Percentiles rank a stretch among this genome's conserved stretches.
Conservation (phyloP, 2,113 vertebrate genomes). For the Myodes glareolus region DNA sequence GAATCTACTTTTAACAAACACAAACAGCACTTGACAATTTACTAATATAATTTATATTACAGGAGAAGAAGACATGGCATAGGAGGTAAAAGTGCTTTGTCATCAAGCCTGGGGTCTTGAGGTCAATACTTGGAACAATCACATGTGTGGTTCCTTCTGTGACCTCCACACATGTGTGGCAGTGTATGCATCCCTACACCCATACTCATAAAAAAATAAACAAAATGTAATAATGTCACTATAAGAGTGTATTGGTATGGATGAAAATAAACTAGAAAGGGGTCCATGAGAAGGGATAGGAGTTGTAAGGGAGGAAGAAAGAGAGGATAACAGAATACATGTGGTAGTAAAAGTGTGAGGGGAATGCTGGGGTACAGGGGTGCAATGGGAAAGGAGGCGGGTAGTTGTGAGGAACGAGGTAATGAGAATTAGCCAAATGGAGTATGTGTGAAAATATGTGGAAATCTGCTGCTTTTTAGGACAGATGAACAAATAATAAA, state of each 20-base stretch:
- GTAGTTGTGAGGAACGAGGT: not conserved
- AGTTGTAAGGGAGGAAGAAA: not conserved
- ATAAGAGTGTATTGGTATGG: not conserved
- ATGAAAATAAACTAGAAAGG: not conserved
- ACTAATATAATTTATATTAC: not conserved
- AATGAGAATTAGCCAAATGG: not conserved
- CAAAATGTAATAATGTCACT: not conserved
- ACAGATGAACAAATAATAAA: too few relatives aligned
- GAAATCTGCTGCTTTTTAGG: not conserved
- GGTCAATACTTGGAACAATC: not conserved
- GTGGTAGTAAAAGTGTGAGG: not conserved
- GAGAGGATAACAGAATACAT: not conserved
- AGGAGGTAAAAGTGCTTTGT: not conserved
- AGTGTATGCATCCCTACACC: not conserved
- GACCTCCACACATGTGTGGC: not conserved
- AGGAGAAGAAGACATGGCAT: too few relatives aligned
- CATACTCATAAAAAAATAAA: not conserved
- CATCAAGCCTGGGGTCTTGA: not conserved
- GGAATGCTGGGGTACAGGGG: not conserved
- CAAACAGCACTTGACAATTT: not conserved
- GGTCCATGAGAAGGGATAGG: not conserved
- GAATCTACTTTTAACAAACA: not conserved
- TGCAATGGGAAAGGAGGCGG: not conserved
- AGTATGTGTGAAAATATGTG: not conserved
- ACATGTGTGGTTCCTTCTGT: not conserved